These are phyloP conservation scores for Luperina testacea DNA, from an alignment of 2,888 invertebrate genomes.

Conservation along the genomic window DNA sequence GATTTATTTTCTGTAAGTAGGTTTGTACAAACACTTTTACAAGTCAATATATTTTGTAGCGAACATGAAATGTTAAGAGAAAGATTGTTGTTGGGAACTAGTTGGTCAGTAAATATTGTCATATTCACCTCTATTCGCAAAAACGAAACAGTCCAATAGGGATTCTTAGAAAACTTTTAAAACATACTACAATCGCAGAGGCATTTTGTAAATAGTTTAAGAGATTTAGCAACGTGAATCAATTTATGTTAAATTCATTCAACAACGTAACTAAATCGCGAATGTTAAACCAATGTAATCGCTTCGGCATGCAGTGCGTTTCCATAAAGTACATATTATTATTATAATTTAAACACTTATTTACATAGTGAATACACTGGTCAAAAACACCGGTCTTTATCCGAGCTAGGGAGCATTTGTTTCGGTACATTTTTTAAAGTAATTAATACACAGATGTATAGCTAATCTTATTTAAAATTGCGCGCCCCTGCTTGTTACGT, in stretches of 20 bases:
- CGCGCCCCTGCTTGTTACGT: background rate
- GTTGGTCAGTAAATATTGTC: background rate
- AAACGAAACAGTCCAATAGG: background rate
- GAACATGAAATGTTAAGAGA: background rate
- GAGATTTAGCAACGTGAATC: background rate
- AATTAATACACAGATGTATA: background rate
- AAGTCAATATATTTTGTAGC: background rate
- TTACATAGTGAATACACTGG: background rate
- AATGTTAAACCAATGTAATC: constrained; percentile 6
- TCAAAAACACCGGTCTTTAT: constrained; percentile 7
- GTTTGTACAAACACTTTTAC: no score
- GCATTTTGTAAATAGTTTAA: background rate
- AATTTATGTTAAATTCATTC: constrained; percentile 7
- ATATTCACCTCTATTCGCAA: background rate
- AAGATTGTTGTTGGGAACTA: constrained; percentile 4
- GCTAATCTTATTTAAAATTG: background rate
- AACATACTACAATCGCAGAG: constrained; percentile 21
- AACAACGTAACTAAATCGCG: constrained; percentile 5
- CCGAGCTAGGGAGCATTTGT: background rate
- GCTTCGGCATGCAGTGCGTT: constrained; percentile 20
- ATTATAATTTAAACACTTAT: constrained; percentile 17
- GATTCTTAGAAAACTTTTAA: background rate
- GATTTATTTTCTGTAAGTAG: no score
- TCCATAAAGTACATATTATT: background rate
- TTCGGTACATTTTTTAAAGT: background rate